phyloP scores from a whole-genome alignment of 1,140 invertebrate genomes.

The Ephestia elutella region DNA sequence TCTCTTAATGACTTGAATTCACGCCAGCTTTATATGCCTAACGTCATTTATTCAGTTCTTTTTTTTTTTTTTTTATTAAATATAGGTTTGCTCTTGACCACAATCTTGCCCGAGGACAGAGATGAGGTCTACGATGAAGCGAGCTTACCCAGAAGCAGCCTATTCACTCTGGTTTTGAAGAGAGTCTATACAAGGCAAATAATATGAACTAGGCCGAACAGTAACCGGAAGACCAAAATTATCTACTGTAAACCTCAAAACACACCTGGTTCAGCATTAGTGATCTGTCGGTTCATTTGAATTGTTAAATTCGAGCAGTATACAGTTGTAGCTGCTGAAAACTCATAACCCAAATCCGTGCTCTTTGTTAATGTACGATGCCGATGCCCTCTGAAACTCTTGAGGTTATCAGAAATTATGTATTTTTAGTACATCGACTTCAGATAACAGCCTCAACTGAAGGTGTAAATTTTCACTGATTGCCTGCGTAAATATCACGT shows the following conservation, averaged over 20 bases:
- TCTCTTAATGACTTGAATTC: conserved; percentile 43
- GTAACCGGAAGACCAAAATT: neutral
- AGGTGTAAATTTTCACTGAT: conserved; percentile 63
- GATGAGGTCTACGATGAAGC: no score
- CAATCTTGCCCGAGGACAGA: no score
- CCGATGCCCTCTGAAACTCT: conserved; percentile 38
- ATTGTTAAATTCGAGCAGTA: conserved; percentile 33
- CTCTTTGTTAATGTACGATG: conserved; percentile 49
- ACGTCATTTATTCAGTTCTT: neutral
- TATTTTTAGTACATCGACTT: conserved; percentile 48
- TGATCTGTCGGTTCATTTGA: conserved; percentile 28
- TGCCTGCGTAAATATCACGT: conserved; percentile 52
- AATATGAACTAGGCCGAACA: neutral
- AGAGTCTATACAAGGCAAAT: neutral
- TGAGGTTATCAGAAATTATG: conserved; percentile 46
- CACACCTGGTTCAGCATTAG: neutral
- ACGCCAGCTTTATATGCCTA: conserved; percentile 22
- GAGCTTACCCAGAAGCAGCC: no score
- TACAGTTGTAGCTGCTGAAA: conserved; percentile 44
- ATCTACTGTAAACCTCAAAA: neutral
- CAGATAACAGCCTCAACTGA: conserved; percentile 36
- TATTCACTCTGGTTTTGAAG: no score
- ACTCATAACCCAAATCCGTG: conserved; percentile 50
- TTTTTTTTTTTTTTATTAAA: no score
- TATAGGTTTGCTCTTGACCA: no score